Evolutionary conservation across 1,140 invertebrate species (phyloP), one percentile per base, ranked within the genome.

Genomic region (Panagrolaimus sp.): DNA sequence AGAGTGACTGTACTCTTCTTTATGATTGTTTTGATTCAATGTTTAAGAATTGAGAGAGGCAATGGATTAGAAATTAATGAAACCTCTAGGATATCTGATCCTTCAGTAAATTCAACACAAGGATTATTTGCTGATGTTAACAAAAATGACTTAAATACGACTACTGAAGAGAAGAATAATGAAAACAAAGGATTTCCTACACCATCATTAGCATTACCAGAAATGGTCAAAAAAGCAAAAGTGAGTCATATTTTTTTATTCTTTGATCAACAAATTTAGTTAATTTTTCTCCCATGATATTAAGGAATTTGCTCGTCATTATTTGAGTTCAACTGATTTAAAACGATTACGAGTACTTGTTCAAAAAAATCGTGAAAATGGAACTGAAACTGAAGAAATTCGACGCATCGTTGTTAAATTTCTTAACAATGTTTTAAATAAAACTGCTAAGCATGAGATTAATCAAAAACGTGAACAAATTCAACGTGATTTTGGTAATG

Each of bases 161-260:
- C 31, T 4, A 38, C 31, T 4, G 7, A 4, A 4, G 31, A 38
- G 7, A 7, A 38, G 7, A 38, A 38, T 4, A 38, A 38, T n/a
- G 51, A 57, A 20, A 27, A 27, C n/a, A 57, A 61, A 8, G n/a
- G 13, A 7, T 65, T 65, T 63, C 66, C 66, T n/a, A 23, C 23
- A 16, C 66, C 66, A 9, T 45, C 66, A 31, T n/a, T 25, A n/a
- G 46, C 46, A 43, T 25, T 67, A 14, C 43, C 47, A n/a, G 23
- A 67, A 38, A 25, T 67, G 57, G 63, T 67, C 42, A 25, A 67
- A 25, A 67, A 61, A 45, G 66, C 66, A 45, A 25, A 43, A 23
- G 48, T 67, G 31, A 66, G 65, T 20, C 20, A 27, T 9, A 11
- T 57, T 20, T 57, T 57, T n/a, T n/a, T n/a, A n/a, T n/a, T n/a